Conservation (phyloP, 2,888 invertebrate species). For the Drosophila atripex region DNA sequence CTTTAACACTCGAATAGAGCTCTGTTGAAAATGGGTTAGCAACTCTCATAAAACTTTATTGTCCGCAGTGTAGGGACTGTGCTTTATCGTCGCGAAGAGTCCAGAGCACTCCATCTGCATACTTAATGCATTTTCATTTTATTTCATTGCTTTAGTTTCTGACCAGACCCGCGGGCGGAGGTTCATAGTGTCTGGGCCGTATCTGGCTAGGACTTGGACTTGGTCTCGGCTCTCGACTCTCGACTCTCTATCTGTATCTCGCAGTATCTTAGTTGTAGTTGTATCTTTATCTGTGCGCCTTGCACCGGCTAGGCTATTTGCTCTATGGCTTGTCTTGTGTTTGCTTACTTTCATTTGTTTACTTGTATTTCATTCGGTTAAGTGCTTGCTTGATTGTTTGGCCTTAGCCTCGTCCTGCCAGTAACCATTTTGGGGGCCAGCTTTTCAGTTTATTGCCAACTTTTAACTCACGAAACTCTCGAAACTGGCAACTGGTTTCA, state of each 20-base stretch:
- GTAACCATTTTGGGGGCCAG: constrained; percentile 19
- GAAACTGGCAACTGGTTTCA: constrained; percentile 7
- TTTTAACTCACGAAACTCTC: neutral
- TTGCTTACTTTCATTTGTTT: constrained; percentile 78
- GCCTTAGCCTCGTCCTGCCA: constrained; percentile 17
- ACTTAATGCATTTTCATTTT: constrained; percentile 73
- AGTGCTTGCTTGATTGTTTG: constrained; percentile 78
- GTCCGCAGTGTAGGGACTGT: neutral
- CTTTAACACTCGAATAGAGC: too few species aligned
- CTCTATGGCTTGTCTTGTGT: constrained; percentile 70
- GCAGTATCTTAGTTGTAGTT: constrained; percentile 15
- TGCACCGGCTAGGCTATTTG: constrained; percentile 52
- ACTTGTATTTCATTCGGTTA: constrained; percentile 79
- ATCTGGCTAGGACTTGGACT: constrained; percentile 15
- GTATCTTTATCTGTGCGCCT: constrained; percentile 1
- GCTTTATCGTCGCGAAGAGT: constrained; percentile 4
- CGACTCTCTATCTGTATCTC: constrained; percentile 32
- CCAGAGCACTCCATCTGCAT: constrained; percentile 58
- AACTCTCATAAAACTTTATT: neutral
- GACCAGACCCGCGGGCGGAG: constrained; percentile 36
- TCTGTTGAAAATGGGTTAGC: too few species aligned
- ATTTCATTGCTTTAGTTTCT: constrained; percentile 73
- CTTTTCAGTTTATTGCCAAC: constrained; percentile 18
- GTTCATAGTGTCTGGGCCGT: constrained; percentile 3
- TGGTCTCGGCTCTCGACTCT: neutral